Percentiles rank a stretch among this genome's conserved stretches.
Conservation (phyloP, 2,113 vertebrate genomes). For the Theristicus caerulescens region DNA sequence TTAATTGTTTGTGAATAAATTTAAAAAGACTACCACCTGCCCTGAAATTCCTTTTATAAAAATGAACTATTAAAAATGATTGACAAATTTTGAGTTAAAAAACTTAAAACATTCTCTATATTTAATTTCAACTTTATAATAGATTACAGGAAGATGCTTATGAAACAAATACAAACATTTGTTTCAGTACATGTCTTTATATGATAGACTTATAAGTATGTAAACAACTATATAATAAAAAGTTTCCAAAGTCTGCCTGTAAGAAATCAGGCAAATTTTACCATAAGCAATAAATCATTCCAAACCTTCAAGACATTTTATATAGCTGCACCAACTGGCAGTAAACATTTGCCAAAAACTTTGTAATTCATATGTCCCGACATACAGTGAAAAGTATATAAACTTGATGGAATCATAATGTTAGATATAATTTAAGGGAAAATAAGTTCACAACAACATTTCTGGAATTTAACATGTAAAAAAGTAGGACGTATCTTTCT, state of each 20-base stretch:
- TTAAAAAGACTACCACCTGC: conserved; percentile 79
- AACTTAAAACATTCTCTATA: conserved; percentile 98
- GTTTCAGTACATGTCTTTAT: conserved; percentile 93
- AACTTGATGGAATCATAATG: conserved; percentile 61
- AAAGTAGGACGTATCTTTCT: conserved; percentile 57
- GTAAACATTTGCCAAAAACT: conserved; percentile 78
- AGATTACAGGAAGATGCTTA: conserved; percentile 96
- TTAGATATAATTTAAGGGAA: conserved; percentile 77
- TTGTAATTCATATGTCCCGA: conserved; percentile 59
- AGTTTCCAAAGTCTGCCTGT: conserved; percentile 85
- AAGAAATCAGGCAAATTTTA: conserved; percentile 87
- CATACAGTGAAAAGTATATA: conserved; percentile 64
- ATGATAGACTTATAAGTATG: conserved; percentile 91
- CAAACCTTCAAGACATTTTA: conserved; percentile 81
- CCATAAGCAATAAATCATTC: conserved; percentile 78
- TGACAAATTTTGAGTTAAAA: conserved; percentile 87
- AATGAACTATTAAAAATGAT: conserved; percentile 85
- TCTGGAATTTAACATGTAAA: conserved; percentile 54
- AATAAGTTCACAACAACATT: conserved; percentile 61
- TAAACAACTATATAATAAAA: conserved; percentile 91
- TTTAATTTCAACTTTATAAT: conserved; percentile 99
- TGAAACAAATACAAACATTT: conserved; percentile 83
- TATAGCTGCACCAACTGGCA: conserved; percentile 85
- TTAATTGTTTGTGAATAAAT: conserved; percentile 79
- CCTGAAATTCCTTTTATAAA: conserved; percentile 80